Evolutionary conservation across 2,888 invertebrate species (phyloP), one percentile per base, ranked within the genome.

Genomic region (Netelia virgata): DNA sequence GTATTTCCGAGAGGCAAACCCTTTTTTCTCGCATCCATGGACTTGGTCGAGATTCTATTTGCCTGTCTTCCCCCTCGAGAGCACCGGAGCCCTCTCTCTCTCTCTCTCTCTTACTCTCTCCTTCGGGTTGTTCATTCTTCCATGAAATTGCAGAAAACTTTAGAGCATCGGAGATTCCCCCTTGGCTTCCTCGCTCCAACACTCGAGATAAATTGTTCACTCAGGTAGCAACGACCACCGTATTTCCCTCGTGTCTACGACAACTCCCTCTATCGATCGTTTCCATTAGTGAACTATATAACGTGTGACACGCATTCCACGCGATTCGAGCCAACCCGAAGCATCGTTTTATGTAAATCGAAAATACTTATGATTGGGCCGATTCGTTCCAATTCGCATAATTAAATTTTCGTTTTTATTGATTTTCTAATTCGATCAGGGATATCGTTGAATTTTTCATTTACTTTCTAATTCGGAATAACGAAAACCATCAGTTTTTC

Each of bases 111-210:
- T 28, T 3, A 28, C 28, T 36, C 47, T 73, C 64, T 78, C 61
- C 50, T 14, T 50, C 53, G 16, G 77, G 74, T 50, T 84, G 75
- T 66, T 84, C 84, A 75, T 82, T 84, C 74, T 84, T 78, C 84
- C 84, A 70, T 84, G 82, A 82, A 84, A 84, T 84, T 82, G 76
- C 76, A 66, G 80, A 84, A 83, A 84, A 80, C 73, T 79, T 75
- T 73, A 76, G 53, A 68, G 72, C n/a, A 73, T 68, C 57, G 47
- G 61, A 68, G 59, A 73, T 76, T 73, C 68, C 59, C 68, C 72
- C 68, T 55, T 18, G 57, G 18, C 70, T 82, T 63, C 59, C 79
- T 20, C 64, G 18, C 41, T 41, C 53, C 61, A 18, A 55, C 74
- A 55, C 73, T 28, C 36, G 28, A 72, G 72, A 72, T 72, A 76